Conservation (phyloP, 2,797 vertebrate species). For the Enteromius anoplus region DNA sequence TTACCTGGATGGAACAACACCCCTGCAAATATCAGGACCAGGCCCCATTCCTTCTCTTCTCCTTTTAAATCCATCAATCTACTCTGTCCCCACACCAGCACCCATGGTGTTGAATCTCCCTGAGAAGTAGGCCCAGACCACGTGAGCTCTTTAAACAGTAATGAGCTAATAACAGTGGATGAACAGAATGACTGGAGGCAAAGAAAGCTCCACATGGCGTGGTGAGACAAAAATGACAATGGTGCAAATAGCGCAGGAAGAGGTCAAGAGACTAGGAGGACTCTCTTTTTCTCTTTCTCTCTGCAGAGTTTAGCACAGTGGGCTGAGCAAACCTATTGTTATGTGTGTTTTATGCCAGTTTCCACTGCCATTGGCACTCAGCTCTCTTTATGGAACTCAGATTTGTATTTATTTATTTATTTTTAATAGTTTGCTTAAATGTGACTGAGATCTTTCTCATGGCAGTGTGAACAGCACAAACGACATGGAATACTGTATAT, state of each 20-base stretch:
- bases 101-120: conserved; percentile 29
- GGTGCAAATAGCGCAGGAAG: conserved; percentile 31
- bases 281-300: conserved; percentile 24
- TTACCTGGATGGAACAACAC: conserved; percentile 40
- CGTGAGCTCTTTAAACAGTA: conserved; percentile 63
- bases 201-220: conserved; percentile 26
- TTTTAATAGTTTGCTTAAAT: no score
- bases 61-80: conserved; percentile 18
- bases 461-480: no score
- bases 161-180: conserved; percentile 59
- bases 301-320: conserved; percentile 61
- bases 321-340: conserved; percentile 61
- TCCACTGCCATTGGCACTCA: conserved; percentile 56
- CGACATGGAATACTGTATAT: no score
- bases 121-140: conserved; percentile 43
- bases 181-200: conserved; percentile 31
- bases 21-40: conserved; percentile 34
- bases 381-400: conserved; percentile 55
- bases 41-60: neutral
- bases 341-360: conserved; percentile 63
- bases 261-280: conserved; percentile 33
- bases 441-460: no score
- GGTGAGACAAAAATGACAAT: conserved; percentile 32
- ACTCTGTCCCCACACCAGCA: conserved; percentile 15
- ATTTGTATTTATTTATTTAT: no score